These are phyloP conservation scores for Plotosus lineatus DNA, from an alignment of 2,113 vertebrate genomes.

Conservation along the genomic window DNA sequence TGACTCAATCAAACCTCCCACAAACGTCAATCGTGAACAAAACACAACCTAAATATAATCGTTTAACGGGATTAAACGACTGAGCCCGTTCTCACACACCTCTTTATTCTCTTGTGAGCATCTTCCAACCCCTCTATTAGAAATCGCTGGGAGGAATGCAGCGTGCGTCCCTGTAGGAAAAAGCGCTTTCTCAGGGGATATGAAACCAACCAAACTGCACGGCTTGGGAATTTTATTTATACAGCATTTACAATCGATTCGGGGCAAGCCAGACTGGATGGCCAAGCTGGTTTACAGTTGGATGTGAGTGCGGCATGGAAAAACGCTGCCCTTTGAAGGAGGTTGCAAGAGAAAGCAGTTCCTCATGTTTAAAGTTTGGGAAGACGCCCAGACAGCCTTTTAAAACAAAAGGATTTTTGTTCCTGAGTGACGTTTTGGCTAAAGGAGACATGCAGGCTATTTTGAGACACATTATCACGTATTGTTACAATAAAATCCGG, in stretches of 20 bases:
- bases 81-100: slow-evolving; percentile 36
- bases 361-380: background rate
- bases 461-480: background rate
- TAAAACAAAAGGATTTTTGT: slow-evolving; percentile 31
- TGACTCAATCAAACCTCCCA: slow-evolving; percentile 22
- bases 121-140: slow-evolving; percentile 25
- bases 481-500: background rate
- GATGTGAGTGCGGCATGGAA: slow-evolving; percentile 1
- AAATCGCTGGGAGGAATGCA: slow-evolving; percentile 34
- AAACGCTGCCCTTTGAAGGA: slow-evolving; percentile 32
- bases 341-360: background rate
- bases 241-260: slow-evolving; percentile 29
- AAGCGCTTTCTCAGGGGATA: slow-evolving; percentile 38
- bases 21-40: background rate
- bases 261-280: slow-evolving; percentile 25
- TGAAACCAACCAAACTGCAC: slow-evolving; percentile 39
- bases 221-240: slow-evolving; percentile 40
- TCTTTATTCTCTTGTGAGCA: slow-evolving; percentile 18
- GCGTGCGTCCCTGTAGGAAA: slow-evolving; percentile 49
- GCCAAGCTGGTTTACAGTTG: slow-evolving; percentile 21
- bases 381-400: slow-evolving; percentile 2
- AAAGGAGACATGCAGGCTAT: background rate
- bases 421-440: background rate
- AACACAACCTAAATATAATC: slow-evolving; percentile 41
- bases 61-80: slow-evolving; percentile 48